phyloP scores from a whole-genome alignment of 2,113 vertebrate genomes.

The Megaleporinus macrocephalus region DNA sequence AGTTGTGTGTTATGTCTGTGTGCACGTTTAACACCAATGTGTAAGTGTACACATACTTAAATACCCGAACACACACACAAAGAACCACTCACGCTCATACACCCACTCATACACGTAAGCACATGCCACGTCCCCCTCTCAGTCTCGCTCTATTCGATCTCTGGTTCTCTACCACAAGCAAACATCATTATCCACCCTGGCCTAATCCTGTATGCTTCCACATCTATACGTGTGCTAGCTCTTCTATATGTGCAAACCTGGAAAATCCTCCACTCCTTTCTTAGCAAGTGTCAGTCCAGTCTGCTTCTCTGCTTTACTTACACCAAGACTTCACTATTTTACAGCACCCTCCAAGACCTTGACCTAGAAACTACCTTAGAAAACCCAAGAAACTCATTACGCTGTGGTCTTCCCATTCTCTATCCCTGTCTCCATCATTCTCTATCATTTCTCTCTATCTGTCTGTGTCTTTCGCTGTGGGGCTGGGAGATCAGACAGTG shows the following conservation, averaged over 20 bases:
- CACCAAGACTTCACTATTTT: not conserved
- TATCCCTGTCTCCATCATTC: constrained; percentile 63
- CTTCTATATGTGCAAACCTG: not conserved
- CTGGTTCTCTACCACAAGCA: not conserved
- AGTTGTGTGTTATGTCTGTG: not conserved
- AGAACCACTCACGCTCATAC: not conserved
- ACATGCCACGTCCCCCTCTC: not conserved
- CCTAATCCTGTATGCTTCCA: not conserved
- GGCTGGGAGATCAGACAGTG: constrained; percentile 71
- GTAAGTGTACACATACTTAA: not conserved
- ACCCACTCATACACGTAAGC: not conserved
- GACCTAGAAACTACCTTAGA: constrained; percentile 73
- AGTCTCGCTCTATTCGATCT: not conserved
- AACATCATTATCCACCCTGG: not conserved
- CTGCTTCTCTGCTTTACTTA: not conserved
- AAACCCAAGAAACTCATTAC: constrained; percentile 73
- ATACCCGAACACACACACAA: constrained; percentile 12
- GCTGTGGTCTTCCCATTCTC: constrained; percentile 61
- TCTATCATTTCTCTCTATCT: constrained; percentile 56
- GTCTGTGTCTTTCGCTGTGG: constrained; percentile 58
- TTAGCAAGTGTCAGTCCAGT: not conserved
- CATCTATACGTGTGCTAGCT: not conserved
- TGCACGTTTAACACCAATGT: no score
- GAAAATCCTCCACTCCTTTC: not conserved
- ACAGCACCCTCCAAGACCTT: constrained; percentile 56